Evolutionary conservation across 2,797 vertebrate genomes (phyloP), one percentile per base, ranked within the genome.

Genomic region (Neosilurus mollespiculum): DNA sequence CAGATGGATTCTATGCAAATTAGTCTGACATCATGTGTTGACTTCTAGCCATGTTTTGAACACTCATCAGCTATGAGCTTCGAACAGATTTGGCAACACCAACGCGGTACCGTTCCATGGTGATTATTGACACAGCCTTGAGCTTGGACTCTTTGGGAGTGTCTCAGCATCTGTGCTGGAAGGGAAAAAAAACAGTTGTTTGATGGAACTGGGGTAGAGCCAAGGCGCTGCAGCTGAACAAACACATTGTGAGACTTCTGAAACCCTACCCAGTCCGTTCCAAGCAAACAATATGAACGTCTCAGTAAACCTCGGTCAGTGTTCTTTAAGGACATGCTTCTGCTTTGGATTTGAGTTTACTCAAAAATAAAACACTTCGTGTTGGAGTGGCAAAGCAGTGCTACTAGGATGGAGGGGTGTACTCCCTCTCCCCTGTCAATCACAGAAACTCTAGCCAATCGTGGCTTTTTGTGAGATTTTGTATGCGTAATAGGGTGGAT

Each of bases 141-240:
- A 76, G 54, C 54, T 58, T 12, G 26, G 54, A 20, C 7, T 65
- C 34, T 75, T 56, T 56, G 72, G 72, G 53, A 34, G 73, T 22
- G 59, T 37, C 54, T 26, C 73, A 76, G 73, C 53, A 76, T 59
- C 54, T 76, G 54, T 76, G 54, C 37, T 59, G 54, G 26, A 51
- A 22, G 11, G 9, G 30, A 18, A 56, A 53, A 71, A 30, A 54
- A 73, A 30, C 26, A 3, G 0, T 59, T 18, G 22, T 10, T 59
- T 22, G 3, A 18, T 58, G 26, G 72, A 58, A 59, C 53, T 34
- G 72, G 18, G 18, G 26, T 3, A 7, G 72, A 59, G 56, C 73
- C 73, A 76, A n/a, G 20, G 14, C 54, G 22, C 30, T 0, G 30
- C 73, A 76, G 73, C 73, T 76, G 56, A 37, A 59, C 73, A 76